phyloP scores from a whole-genome alignment of 2,888 invertebrate genomes.

The Idaea straminata region DNA sequence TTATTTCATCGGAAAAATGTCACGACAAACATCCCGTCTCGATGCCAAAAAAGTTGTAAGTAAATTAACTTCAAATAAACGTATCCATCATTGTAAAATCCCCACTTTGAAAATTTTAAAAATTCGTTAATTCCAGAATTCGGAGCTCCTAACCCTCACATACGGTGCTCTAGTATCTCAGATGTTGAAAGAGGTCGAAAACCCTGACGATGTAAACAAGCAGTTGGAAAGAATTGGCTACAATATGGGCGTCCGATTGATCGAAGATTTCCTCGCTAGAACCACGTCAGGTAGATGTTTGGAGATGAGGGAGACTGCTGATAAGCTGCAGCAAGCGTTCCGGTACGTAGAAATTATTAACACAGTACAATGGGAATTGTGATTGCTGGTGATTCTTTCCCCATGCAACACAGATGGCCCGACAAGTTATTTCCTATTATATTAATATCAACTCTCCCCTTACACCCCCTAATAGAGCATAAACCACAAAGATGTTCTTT shows the following conservation, averaged over 20 bases:
- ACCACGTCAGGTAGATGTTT: slow-evolving; percentile 93
- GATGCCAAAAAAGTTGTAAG: slow-evolving; percentile 90
- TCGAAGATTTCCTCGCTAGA: slow-evolving; percentile 98
- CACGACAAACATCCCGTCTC: slow-evolving; percentile 84
- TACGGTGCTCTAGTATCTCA: slow-evolving; percentile 99
- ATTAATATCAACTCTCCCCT: no score
- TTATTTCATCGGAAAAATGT: slow-evolving; percentile 71
- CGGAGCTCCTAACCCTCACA: slow-evolving; percentile 97
- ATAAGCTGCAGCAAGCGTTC: slow-evolving; percentile 92
- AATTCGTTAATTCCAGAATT: slow-evolving; percentile 84
- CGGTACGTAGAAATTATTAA: slow-evolving; percentile 47
- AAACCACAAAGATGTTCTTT: no score
- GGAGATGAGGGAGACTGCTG: slow-evolving; percentile 98
- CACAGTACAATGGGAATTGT: no score
- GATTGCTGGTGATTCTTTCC: no score
- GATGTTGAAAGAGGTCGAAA: slow-evolving; percentile 97
- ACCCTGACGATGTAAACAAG: slow-evolving; percentile 98
- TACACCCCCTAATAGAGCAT: no score
- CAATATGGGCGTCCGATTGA: slow-evolving; percentile 98
- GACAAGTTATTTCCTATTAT: no score
- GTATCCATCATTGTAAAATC: neutral
- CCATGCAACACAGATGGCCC: no score
- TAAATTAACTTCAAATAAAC: slow-evolving; percentile 10
- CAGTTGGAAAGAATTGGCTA: slow-evolving; percentile 97
- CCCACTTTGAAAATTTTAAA: neutral